Conservation (phyloP, 2,113 vertebrate genomes). For the Casuarius casuarius region DNA sequence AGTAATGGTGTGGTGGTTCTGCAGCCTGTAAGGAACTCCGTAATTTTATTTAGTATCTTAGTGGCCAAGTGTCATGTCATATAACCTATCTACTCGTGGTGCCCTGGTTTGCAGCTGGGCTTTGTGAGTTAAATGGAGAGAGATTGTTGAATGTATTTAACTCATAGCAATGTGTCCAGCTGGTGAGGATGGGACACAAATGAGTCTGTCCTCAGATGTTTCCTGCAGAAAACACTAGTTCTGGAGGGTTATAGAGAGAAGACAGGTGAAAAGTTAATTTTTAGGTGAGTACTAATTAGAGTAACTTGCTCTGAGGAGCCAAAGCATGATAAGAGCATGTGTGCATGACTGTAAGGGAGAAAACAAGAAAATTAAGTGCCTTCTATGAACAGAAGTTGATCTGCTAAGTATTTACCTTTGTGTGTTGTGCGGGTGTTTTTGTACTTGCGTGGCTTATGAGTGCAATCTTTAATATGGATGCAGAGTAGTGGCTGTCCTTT, state of each 20-base stretch:
- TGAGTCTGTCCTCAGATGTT: not conserved
- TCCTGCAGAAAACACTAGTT: not conserved
- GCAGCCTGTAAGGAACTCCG: not conserved
- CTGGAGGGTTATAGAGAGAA: not conserved
- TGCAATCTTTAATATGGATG: not conserved
- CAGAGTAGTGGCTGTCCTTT: not conserved
- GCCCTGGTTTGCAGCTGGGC: not conserved
- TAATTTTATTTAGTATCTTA: constrained; percentile 10
- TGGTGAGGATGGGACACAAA: not conserved
- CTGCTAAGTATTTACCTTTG: not conserved
- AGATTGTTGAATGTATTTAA: not conserved
- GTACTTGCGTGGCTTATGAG: not conserved
- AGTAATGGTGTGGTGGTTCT: not conserved
- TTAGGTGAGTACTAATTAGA: not conserved
- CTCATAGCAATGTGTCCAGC: not conserved
- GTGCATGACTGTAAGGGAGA: not conserved
- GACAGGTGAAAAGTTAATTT: not conserved
- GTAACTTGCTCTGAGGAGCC: not conserved
- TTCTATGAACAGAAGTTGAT: not conserved
- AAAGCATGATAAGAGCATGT: not conserved
- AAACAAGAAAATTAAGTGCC: not conserved
- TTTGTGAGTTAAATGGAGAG: constrained; percentile 25
- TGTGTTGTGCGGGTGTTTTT: not conserved
- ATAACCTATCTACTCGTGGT: not conserved
- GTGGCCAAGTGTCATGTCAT: not conserved